Evolutionary conservation across 2,113 vertebrate genomes (phyloP).

Genomic region (Chunga burmeisteri): DNA sequence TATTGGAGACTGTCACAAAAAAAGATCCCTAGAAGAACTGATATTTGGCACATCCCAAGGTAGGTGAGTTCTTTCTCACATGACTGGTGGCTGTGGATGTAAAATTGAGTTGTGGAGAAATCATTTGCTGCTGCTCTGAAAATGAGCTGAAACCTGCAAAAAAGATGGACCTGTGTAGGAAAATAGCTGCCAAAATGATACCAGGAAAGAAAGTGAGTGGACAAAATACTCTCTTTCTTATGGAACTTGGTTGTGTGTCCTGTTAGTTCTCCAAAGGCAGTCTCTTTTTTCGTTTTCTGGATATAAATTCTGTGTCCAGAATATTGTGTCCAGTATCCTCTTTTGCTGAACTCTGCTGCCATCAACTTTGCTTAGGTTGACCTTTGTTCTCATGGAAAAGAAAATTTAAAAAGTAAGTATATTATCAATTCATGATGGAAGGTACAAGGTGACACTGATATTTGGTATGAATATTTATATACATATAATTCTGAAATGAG

Average conservation of each 20-base stretch:
- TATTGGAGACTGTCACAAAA: neutral
- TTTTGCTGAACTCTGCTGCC: neutral
- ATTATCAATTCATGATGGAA: neutral
- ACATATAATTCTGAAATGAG: neutral
- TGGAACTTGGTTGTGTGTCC: neutral
- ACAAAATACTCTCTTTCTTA: neutral
- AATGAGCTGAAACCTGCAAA: neutral
- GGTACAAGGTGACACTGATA: neutral
- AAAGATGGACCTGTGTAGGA: neutral
- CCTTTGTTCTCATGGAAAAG: neutral
- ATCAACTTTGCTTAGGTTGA: neutral
- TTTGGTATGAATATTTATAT: neutral
- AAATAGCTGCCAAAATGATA: neutral
- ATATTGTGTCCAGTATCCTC: neutral
- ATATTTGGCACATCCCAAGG: neutral
- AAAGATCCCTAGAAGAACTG: neutral
- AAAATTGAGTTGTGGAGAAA: neutral
- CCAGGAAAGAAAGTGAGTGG: neutral
- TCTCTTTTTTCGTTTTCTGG: neutral
- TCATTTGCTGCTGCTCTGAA: neutral
- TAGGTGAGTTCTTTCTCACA: neutral
- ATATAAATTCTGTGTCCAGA: neutral
- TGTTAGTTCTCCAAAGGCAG: neutral
- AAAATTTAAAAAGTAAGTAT: neutral
- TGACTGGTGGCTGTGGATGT: neutral